A percentile compares a stretch with the other conserved stretches of the same genome.
Evolutionary conservation across 2,888 invertebrate species (phyloP).

Genomic region (Camponotus fellah): DNA sequence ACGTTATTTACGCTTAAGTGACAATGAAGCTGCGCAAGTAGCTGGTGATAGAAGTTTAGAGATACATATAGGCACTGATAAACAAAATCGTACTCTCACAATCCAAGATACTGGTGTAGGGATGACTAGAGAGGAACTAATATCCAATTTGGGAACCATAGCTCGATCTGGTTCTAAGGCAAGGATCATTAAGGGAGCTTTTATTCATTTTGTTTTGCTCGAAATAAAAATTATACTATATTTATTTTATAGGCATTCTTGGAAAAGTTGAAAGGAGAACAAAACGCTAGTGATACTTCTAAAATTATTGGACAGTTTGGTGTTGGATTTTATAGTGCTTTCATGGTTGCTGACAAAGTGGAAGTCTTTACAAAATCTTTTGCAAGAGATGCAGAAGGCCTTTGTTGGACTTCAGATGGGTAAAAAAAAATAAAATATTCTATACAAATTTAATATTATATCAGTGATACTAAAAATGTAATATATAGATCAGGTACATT

Average conservation of each 20-base stretch:
- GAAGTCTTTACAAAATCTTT: slow-evolving; percentile 95
- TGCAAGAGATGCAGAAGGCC: slow-evolving; percentile 89
- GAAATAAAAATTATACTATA: neutral
- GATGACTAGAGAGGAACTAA: slow-evolving; percentile 97
- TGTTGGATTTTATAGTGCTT: slow-evolving; percentile 98
- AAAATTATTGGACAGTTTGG: slow-evolving; percentile 99
- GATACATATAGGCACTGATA: slow-evolving; percentile 96
- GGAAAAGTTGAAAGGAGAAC: slow-evolving; percentile 92
- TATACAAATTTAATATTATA: neutral
- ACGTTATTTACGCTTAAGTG: slow-evolving; percentile 91
- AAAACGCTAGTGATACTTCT: slow-evolving; percentile 88
- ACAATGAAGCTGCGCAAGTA: slow-evolving; percentile 85
- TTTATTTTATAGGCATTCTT: slow-evolving; percentile 90
- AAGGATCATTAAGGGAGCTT: slow-evolving; percentile 61
- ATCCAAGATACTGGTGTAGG: slow-evolving; percentile 98
- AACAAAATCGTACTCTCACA: slow-evolving; percentile 93
- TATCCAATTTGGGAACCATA: slow-evolving; percentile 97
- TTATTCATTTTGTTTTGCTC: neutral
- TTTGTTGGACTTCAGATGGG: slow-evolving; percentile 97
- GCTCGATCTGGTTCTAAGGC: slow-evolving; percentile 98
- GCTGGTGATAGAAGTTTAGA: slow-evolving; percentile 91
- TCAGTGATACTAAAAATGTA: neutral
- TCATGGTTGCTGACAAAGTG: slow-evolving; percentile 98
- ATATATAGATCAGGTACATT: slow-evolving; percentile 92
- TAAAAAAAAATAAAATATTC: slow-evolving; percentile 80